Evolutionary conservation across 2,888 invertebrate genomes (phyloP), one percentile per base, ranked within the genome.

Genomic region (Subacronicta megacephala): DNA sequence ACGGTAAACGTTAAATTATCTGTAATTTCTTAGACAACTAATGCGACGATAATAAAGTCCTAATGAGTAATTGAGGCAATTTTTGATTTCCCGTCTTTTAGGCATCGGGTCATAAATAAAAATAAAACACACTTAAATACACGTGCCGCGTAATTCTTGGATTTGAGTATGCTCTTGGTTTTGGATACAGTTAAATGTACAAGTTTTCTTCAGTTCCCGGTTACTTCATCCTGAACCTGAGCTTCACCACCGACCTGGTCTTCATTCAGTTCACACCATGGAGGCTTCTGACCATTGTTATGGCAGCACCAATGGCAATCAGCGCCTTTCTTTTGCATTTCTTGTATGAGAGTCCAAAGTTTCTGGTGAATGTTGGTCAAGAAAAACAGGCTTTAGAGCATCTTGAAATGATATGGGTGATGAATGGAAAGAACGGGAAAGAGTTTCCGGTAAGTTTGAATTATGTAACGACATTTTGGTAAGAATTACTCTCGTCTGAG

Each of bases 291-390:
- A 69, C 77, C 5, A 59, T 88, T 1, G 65, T 93, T 0, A 82
- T 92, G 49, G 87, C 95, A 12, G 20, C 96, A 12, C 96, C 96
- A 0, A 94, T 95, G 38, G 80, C 96, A 0, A 67, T 95, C 0
- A 95, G 95, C 29, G 95, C 95, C 0, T 50, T 95, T 12, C 81
- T 94, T 0, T 80, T 95, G 9, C 87, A 93, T 35, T 90, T 94
- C 43, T 93, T 95, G 60, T 95, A 96, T 7, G 97, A 97, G 82
- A 97, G 96, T 80, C 97, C 97, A 0, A 96, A 96, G 82, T 97
- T 96, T 78, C 84, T 96, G 3, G 93, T 96, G 83, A 94, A 95
- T 23, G 92, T 92, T 59, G 95, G 96, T 4, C 87, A 89, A 16
- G 95, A 95, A 55, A 88, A 92, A 2, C 92, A 95, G 64, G 96